phyloP scores from a whole-genome alignment of 2,113 vertebrate species.

The Scolopax mira region DNA sequence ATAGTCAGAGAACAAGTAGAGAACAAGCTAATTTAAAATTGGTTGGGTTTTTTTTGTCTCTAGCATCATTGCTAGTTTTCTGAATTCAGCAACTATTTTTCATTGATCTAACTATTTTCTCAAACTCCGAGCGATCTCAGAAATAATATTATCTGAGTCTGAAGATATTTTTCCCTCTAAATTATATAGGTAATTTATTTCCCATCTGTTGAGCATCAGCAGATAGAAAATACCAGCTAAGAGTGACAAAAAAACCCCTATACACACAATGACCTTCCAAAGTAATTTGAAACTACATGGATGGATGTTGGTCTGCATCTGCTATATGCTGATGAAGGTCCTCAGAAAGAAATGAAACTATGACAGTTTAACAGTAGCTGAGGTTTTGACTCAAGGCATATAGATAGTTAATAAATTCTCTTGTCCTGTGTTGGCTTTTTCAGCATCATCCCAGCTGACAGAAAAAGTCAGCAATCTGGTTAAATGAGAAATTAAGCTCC shows the following conservation, averaged over 20 bases:
- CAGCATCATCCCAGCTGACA: not conserved
- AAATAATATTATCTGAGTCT: not conserved
- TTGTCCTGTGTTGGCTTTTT: not conserved
- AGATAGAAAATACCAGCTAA: not conserved
- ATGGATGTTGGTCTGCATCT: not conserved
- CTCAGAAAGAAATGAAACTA: not conserved
- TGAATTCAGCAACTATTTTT: not conserved
- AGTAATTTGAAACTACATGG: not conserved
- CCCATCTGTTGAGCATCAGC: not conserved
- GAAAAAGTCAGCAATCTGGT: not conserved
- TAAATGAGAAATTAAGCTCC: not conserved
- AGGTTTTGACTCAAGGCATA: not conserved
- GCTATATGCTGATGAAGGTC: not conserved
- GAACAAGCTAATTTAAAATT: not conserved
- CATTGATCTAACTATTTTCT: not conserved
- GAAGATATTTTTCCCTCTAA: not conserved
- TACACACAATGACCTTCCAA: not conserved
- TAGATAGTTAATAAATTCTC: not conserved
- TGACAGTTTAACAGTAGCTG: not conserved
- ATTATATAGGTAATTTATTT: not conserved
- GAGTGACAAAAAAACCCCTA: not conserved
- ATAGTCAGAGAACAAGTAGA: not conserved
- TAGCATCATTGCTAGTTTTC: not conserved
- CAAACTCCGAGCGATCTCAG: not conserved
- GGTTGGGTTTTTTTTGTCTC: accelerated